Conservation (phyloP, 1,140 invertebrate genomes). For the Neuroterus valhalla region DNA sequence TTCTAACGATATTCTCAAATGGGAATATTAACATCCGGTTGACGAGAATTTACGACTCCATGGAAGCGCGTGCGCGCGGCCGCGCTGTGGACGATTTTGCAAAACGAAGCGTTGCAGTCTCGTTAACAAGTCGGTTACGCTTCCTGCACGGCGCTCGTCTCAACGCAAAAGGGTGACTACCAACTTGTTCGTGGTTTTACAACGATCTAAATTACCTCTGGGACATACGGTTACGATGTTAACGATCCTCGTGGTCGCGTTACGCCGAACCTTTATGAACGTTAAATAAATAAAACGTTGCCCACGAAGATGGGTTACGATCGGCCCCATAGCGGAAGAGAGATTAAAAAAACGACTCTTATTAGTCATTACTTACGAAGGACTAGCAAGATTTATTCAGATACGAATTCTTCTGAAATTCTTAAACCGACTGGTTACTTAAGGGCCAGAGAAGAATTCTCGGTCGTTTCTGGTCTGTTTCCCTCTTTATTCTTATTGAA, state of each 20-base stretch:
- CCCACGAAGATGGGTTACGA: constrained; percentile 35
- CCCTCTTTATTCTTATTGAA: too few relatives aligned
- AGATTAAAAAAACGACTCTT: constrained; percentile 24
- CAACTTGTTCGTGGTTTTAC: constrained; percentile 58
- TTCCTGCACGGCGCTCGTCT: constrained; percentile 42
- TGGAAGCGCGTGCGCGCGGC: constrained; percentile 55
- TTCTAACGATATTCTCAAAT: constrained; percentile 14
- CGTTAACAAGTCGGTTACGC: constrained; percentile 57
- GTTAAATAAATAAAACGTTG: constrained; percentile 28
- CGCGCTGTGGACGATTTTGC: constrained; percentile 62
- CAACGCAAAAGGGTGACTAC: constrained; percentile 28
- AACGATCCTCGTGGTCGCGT: constrained; percentile 64
- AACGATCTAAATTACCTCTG: constrained; percentile 68
- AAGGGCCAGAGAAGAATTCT: too few relatives aligned
- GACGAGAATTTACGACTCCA: constrained; percentile 63
- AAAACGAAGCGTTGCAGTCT: constrained; percentile 67
- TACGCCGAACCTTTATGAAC: constrained; percentile 35
- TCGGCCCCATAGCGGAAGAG: constrained; percentile 38
- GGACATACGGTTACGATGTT: constrained; percentile 33
- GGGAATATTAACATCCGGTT: constrained; percentile 68
- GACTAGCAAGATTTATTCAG: background rate
- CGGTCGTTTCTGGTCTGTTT: too few relatives aligned
- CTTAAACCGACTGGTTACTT: background rate
- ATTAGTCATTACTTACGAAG: constrained; percentile 11
- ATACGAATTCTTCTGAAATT: background rate